These are phyloP conservation scores for Meloidogyne floridensis DNA, from an alignment of 1,140 invertebrate species.

Conservation along the genomic window DNA sequence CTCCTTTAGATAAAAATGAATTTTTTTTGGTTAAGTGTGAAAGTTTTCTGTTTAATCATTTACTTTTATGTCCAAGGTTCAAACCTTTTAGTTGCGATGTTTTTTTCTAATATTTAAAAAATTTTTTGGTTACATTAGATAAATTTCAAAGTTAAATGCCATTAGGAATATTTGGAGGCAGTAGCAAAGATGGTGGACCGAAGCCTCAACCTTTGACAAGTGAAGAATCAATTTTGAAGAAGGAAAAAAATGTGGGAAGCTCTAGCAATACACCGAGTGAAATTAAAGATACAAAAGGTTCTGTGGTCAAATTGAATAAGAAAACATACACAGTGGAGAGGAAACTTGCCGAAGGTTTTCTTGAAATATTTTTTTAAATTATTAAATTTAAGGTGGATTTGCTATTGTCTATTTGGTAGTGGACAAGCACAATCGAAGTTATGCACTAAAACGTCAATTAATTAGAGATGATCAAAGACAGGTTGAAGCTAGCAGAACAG, in stretches of 20 bases:
- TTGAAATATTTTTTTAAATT: conserved; percentile 5
- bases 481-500: conserved; percentile 62
- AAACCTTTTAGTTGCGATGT: too few relatives aligned
- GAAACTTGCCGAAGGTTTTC: conserved; percentile 63
- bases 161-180: conserved; percentile 49
- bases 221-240: conserved; percentile 40
- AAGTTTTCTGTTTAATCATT: too few relatives aligned
- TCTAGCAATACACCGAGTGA: conserved; percentile 20
- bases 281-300: conserved; percentile 54
- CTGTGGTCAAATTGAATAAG: conserved; percentile 57
- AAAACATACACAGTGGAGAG: conserved; percentile 59
- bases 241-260: conserved; percentile 34
- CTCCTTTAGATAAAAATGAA: too few relatives aligned
- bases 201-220: conserved; percentile 55
- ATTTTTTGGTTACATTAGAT: too few relatives aligned
- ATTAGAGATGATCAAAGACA: conserved; percentile 62
- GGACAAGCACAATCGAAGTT: conserved; percentile 61
- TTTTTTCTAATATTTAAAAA: too few relatives aligned
- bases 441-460: conserved; percentile 62
- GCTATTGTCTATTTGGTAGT: conserved; percentile 63
- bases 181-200: conserved; percentile 51
- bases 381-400: conserved; percentile 55
- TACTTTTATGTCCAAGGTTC: too few relatives aligned
- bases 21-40: too few relatives aligned
- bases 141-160: conserved; percentile 36